Evolutionary conservation across 2,113 vertebrate species (phyloP).

Genomic region (Mugil cephalus): DNA sequence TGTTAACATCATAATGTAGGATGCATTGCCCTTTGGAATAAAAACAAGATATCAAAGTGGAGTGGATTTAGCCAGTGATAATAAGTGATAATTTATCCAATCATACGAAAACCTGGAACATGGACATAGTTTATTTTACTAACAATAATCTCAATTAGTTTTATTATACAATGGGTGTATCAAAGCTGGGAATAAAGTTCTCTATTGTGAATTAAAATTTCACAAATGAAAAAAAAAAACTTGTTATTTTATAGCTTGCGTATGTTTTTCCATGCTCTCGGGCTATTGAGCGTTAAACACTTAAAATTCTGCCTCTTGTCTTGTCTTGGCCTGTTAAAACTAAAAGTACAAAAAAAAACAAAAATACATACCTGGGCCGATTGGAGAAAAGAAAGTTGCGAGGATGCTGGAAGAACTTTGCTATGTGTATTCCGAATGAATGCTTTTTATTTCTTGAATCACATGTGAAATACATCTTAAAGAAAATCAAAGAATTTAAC

Average conservation of each 20-base stretch:
- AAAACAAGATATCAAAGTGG: background rate
- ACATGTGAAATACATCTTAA: background rate
- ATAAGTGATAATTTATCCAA: background rate
- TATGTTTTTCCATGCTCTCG: constrained; percentile 25
- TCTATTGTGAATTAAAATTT: no score
- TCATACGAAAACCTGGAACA: background rate
- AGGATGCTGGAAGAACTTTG: no score
- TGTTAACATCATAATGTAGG: background rate
- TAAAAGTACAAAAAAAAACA: background rate
- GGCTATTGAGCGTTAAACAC: constrained; percentile 22
- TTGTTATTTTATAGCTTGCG: constrained; percentile 16
- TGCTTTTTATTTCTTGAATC: no score
- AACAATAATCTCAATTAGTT: background rate
- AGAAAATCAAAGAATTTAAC: background rate
- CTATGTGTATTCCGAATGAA: no score
- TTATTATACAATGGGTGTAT: constrained; percentile 16
- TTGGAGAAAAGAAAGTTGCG: no score
- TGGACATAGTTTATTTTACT: no score
- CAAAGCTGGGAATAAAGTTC: background rate
- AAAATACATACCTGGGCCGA: background rate
- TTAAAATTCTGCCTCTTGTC: constrained; percentile 26
- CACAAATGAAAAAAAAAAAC: background rate
- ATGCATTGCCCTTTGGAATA: constrained; percentile 18
- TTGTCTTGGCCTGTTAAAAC: constrained; percentile 26
- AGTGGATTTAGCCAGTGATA: background rate